Conservation (phyloP, 1,140 invertebrate genomes). For the Leptinotarsa texana region DNA sequence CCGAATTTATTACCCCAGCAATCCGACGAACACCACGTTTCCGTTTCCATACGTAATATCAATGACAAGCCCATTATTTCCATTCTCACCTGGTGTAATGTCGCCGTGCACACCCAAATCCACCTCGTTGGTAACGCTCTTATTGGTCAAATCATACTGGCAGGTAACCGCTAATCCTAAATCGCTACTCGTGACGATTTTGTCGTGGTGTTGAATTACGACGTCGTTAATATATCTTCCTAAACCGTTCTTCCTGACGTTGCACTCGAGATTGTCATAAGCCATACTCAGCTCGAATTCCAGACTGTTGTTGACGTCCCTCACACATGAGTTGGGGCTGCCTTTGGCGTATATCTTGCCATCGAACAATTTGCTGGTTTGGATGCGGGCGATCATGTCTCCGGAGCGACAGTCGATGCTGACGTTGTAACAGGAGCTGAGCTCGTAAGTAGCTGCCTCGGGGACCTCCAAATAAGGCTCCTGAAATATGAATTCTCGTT, state of each 20-base stretch:
- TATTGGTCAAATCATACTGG: slow-evolving; percentile 91
- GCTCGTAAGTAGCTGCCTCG: slow-evolving; percentile 87
- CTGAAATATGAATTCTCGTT: slow-evolving; percentile 53
- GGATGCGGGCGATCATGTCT: slow-evolving; percentile 90
- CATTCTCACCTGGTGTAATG: slow-evolving; percentile 57
- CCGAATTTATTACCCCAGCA: neutral
- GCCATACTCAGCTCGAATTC: slow-evolving; percentile 88
- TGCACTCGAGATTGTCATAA: slow-evolving; percentile 90
- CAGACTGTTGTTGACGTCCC: slow-evolving; percentile 80
- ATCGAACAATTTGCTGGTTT: slow-evolving; percentile 89
- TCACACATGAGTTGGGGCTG: slow-evolving; percentile 87
- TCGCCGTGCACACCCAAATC: slow-evolving; percentile 87
- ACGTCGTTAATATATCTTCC: slow-evolving; percentile 87
- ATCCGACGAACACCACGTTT: neutral
- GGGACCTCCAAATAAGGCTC: slow-evolving; percentile 88
- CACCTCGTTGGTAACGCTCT: slow-evolving; percentile 89
- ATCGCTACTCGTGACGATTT: slow-evolving; percentile 92
- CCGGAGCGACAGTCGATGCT: slow-evolving; percentile 88
- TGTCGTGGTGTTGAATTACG: slow-evolving; percentile 92
- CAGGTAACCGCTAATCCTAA: slow-evolving; percentile 89
- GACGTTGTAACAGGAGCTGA: slow-evolving; percentile 93
- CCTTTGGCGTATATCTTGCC: slow-evolving; percentile 94
- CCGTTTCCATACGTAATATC: neutral
- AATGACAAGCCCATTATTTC: slow-evolving; percentile 7
- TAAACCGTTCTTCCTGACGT: slow-evolving; percentile 81